Conservation (phyloP, 2,113 vertebrate species). For the Urocitellus parryii region DNA sequence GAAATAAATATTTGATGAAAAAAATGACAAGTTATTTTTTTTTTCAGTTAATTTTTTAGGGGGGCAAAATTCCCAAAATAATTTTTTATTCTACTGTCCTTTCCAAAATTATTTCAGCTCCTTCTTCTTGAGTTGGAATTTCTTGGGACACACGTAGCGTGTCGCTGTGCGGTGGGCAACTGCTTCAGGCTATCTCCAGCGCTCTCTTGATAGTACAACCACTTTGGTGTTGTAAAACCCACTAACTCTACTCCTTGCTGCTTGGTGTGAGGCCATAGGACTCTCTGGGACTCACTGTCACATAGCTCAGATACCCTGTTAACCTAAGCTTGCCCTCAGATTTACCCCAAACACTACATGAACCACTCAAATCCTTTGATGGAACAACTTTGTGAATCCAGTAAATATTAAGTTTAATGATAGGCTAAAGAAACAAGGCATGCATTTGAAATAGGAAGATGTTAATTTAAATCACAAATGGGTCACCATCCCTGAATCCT, state of each 20-base stretch:
- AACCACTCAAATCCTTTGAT: neutral
- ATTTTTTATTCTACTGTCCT: slow-evolving; percentile 77
- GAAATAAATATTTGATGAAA: slow-evolving; percentile 77
- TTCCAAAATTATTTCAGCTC: slow-evolving; percentile 73
- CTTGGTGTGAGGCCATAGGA: neutral
- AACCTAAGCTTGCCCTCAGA: slow-evolving; percentile 65
- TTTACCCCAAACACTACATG: neutral
- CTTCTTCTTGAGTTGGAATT: slow-evolving; percentile 84
- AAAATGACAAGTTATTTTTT: slow-evolving; percentile 67
- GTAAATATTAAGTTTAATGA: neutral
- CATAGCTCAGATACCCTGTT: neutral
- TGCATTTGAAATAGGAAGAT: neutral
- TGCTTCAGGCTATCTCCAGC: slow-evolving; percentile 66
- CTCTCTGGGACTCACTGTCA: neutral
- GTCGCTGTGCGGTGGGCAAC: neutral
- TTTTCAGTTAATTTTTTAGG: slow-evolving; percentile 71
- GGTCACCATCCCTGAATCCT: neutral
- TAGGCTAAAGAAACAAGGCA: neutral
- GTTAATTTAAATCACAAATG: neutral
- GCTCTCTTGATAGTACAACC: slow-evolving; percentile 83
- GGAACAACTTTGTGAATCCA: slow-evolving; percentile 7
- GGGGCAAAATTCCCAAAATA: slow-evolving; percentile 71
- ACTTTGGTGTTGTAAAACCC: neutral
- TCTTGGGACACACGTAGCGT: slow-evolving; percentile 77
- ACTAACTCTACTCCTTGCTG: neutral